Percentiles rank a stretch among this genome's conserved stretches.
Evolutionary conservation across 2,113 vertebrate species (phyloP).

Genomic region (Tor tambroides): DNA sequence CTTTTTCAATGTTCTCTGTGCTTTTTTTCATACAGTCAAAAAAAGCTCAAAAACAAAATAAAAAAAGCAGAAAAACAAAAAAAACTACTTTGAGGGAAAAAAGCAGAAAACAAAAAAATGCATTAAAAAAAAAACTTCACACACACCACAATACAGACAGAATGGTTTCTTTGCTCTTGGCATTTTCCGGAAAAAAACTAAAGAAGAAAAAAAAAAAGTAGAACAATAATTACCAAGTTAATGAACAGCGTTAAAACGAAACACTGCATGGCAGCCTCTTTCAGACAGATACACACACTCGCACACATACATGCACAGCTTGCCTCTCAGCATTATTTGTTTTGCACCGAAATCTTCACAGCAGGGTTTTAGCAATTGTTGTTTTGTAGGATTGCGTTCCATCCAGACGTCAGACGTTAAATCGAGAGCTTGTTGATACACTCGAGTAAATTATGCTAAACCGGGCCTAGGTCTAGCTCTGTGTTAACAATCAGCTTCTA

Average conservation of each 20-base stretch:
- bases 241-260: conserved; percentile 72
- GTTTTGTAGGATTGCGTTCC: conserved; percentile 71
- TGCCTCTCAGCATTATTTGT: conserved; percentile 64
- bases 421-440: conserved; percentile 66
- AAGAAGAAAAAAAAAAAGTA: conserved; percentile 64
- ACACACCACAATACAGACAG: conserved; percentile 67
- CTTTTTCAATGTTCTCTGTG: conserved; percentile 75
- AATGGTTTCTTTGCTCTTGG: conserved; percentile 68
- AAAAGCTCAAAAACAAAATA: conserved; percentile 59
- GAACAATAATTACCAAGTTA: conserved; percentile 72
- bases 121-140: conserved; percentile 63
- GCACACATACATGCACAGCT: conserved; percentile 48
- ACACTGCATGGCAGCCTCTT: conserved; percentile 76
- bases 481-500: conserved; percentile 50
- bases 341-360: conserved; percentile 74
- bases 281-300: conserved; percentile 50
- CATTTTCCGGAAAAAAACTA: conserved; percentile 65
- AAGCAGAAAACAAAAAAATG: conserved; percentile 62
- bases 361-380: conserved; percentile 74
- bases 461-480: conserved; percentile 56
- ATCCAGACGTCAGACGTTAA: conserved; percentile 72
- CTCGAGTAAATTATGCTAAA: conserved; percentile 61
- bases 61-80: conserved; percentile 65
- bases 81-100: conserved; percentile 63
- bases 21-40: conserved; percentile 69